Conservation (phyloP, 2,888 invertebrate species). For the Craniophora ligustri region DNA sequence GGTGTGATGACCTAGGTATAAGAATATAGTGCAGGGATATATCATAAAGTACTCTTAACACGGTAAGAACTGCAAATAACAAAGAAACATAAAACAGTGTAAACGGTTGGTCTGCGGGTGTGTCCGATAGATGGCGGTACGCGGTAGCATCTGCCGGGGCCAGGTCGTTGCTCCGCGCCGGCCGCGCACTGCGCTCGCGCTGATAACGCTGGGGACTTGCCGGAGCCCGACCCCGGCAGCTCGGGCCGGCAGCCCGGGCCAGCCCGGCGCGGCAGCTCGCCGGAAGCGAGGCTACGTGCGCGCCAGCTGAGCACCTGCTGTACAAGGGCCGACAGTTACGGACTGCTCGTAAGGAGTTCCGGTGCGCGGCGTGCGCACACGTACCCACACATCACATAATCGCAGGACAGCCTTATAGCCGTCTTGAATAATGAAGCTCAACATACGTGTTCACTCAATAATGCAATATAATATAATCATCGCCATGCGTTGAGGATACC, state of each 20-base stretch:
- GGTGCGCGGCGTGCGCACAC: slow-evolving; percentile 34
- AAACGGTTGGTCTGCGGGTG: slow-evolving; percentile 40
- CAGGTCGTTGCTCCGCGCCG: slow-evolving; percentile 72
- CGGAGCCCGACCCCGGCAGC: not conserved
- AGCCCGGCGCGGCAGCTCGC: not conserved
- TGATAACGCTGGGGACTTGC: slow-evolving; percentile 39
- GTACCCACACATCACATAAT: slow-evolving; percentile 6
- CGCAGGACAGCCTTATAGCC: not conserved
- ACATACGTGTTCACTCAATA: not conserved
- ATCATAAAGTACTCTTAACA: not conserved
- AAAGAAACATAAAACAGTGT: slow-evolving; percentile 32
- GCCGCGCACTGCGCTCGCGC: slow-evolving; percentile 16
- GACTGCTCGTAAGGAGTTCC: slow-evolving; percentile 44
- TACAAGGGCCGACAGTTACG: slow-evolving; percentile 40
- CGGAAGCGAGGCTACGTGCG: slow-evolving; percentile 4
- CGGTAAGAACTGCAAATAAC: slow-evolving; percentile 4
- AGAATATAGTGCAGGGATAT: not conserved
- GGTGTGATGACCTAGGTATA: not conserved
- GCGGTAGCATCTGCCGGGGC: slow-evolving; percentile 45
- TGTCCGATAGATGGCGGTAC: slow-evolving; percentile 64
- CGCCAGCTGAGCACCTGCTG: not conserved
- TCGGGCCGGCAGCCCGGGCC: not conserved
- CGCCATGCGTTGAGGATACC: no score
- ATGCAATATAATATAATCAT: not conserved
- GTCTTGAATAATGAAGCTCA: not conserved